phyloP scores from a whole-genome alignment of 2,888 invertebrate species.

The Tetragonula carbonaria region DNA sequence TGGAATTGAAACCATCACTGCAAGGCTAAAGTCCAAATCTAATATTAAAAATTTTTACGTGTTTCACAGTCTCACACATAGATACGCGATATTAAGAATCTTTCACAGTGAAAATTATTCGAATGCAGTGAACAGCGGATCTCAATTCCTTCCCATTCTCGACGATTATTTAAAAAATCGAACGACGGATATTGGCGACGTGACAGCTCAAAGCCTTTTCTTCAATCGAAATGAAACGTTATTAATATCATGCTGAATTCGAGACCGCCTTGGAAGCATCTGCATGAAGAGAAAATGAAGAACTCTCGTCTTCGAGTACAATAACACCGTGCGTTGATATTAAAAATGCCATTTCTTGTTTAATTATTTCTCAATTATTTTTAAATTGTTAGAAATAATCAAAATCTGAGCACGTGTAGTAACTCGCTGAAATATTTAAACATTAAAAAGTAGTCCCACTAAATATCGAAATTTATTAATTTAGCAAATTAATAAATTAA shows the following conservation, averaged over 20 bases:
- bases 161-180: slow-evolving; percentile 43
- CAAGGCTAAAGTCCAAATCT: background rate
- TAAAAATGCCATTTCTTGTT: slow-evolving; percentile 23
- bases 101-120: slow-evolving; percentile 10
- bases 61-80: background rate
- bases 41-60: slow-evolving; percentile 4
- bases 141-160: background rate
- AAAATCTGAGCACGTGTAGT: background rate
- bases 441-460: background rate
- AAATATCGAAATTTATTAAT: too few species aligned
- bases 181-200: slow-evolving; percentile 48
- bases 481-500: background rate
- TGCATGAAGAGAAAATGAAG: slow-evolving; percentile 15
- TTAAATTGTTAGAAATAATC: slow-evolving; percentile 26
- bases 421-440: background rate
- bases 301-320: slow-evolving; percentile 30
- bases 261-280: slow-evolving; percentile 10
- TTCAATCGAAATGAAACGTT: slow-evolving; percentile 40
- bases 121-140: background rate
- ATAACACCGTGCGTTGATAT: slow-evolving; percentile 18
- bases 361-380: background rate
- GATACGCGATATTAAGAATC: slow-evolving; percentile 4
- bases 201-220: slow-evolving; percentile 40
- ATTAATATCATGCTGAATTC: slow-evolving; percentile 43
- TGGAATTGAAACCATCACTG: background rate